These are phyloP conservation scores for Zaprionus kolodkinae DNA, from an alignment of 1,140 invertebrate species.

Conservation along the genomic window DNA sequence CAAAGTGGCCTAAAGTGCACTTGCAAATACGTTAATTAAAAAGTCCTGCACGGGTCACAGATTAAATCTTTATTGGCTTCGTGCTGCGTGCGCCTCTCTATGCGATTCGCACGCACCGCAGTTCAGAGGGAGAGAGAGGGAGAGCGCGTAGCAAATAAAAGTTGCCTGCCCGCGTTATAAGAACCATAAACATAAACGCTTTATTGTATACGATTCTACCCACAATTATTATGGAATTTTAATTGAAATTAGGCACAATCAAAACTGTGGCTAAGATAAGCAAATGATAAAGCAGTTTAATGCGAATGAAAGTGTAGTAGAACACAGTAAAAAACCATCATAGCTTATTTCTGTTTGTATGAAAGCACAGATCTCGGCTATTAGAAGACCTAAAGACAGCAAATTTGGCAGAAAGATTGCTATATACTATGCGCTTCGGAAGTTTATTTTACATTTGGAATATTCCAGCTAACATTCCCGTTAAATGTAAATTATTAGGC, in stretches of 20 bases:
- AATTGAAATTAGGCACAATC: not conserved
- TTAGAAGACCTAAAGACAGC: too few species aligned
- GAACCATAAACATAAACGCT: constrained; percentile 7
- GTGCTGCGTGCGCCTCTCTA: constrained; percentile 5
- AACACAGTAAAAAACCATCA: too few species aligned
- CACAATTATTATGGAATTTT: not conserved
- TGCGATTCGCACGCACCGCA: constrained; percentile 20
- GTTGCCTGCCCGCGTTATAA: not conserved
- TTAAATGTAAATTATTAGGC: not conserved
- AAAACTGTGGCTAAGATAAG: not conserved
- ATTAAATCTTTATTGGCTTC: constrained; percentile 63
- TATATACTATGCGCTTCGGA: too few species aligned
- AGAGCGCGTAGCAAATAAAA: not conserved
- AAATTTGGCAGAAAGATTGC: too few species aligned
- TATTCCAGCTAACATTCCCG: too few species aligned
- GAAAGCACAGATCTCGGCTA: too few species aligned
- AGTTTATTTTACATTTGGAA: too few species aligned
- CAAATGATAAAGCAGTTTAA: too few species aligned
- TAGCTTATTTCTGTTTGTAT: too few species aligned
- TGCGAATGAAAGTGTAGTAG: too few species aligned
- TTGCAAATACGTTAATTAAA: constrained; percentile 64
- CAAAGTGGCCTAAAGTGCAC: constrained; percentile 74
- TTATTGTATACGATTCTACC: not conserved
- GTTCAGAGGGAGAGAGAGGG: not conserved
- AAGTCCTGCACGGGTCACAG: constrained; percentile 54